Evolutionary conservation across 2,113 vertebrate genomes (phyloP), one percentile per base, ranked within the genome.

Genomic region (Excalfactoria chinensis): DNA sequence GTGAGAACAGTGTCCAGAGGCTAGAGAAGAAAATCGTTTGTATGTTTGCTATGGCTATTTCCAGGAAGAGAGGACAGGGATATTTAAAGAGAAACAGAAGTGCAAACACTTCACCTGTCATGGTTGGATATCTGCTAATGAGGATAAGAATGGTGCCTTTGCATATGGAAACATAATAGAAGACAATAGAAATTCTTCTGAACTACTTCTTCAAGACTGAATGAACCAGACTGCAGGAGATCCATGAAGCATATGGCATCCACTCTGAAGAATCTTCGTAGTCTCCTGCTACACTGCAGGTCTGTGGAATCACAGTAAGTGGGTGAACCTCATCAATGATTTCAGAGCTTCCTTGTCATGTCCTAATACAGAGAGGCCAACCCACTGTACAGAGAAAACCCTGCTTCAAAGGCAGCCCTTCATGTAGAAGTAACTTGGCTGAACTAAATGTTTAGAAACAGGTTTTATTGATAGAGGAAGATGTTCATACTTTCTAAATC

Each of bases 191-290:
- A 70, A 51, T 43, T 75, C 49, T 77, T 62, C 41, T 74, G 35
- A 86, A 64, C 37, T 77, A 32, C 3, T 5, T 9, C 73, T 70
- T 77, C 21, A 34, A n/a, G 41, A 17, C 0, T 55, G 14, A 59
- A 41, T 44, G 41, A 71, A 25, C 28, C 26, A 66, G 55, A 30
- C 20, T 23, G 16, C 5, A 80, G 49, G 48, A 64, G 44, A 58
- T 26, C 22, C 40, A 34, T 34, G 12, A 75, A 30, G 23, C 16
- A 76, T 5, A 9, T 0, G 1, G 30, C 0, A 28, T 14, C 8
- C 30, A 63, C 2, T 26, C 5, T 78, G 68, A 44, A 55, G 26
- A 32, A 48, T 53, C 6, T 68, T 64, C 58, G 17, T 8, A 26
- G 5, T 20, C 8, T 69, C 25, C 55, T 72, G 19, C 32, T 46